Conservation (phyloP, 2,113 vertebrate genomes). For the Nycticryphes semicollaris region DNA sequence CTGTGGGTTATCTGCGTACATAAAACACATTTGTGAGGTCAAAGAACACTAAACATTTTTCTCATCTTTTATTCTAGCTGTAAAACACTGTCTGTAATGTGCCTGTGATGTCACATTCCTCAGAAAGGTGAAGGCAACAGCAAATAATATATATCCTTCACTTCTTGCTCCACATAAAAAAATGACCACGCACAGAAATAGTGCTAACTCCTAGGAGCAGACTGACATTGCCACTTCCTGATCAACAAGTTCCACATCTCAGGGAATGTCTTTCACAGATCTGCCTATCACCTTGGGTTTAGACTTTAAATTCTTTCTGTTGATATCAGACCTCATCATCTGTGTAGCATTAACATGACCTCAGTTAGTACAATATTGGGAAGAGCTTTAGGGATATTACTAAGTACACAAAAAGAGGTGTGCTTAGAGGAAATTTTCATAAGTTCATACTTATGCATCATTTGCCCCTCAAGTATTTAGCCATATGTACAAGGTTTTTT, state of each 20-base stretch:
- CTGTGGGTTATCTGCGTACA: accelerated
- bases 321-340: neutral
- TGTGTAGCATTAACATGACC: neutral
- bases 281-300: neutral
- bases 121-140: neutral
- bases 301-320: neutral
- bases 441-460: neutral
- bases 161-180: neutral
- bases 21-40: neutral
- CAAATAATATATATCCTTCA: neutral
- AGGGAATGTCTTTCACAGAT: neutral
- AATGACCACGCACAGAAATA: neutral
- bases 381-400: neutral
- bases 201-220: neutral
- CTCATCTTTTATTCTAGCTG: neutral
- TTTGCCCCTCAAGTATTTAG: neutral
- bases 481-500: neutral
- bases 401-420: neutral
- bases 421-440: neutral
- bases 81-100: neutral
- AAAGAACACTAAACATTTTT: neutral
- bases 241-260: neutral
- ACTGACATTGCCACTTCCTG: neutral
- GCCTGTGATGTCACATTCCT: neutral
- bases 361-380: neutral